Conservation (phyloP, 2,797 vertebrate species). For the Lophotriccus pileatus region DNA sequence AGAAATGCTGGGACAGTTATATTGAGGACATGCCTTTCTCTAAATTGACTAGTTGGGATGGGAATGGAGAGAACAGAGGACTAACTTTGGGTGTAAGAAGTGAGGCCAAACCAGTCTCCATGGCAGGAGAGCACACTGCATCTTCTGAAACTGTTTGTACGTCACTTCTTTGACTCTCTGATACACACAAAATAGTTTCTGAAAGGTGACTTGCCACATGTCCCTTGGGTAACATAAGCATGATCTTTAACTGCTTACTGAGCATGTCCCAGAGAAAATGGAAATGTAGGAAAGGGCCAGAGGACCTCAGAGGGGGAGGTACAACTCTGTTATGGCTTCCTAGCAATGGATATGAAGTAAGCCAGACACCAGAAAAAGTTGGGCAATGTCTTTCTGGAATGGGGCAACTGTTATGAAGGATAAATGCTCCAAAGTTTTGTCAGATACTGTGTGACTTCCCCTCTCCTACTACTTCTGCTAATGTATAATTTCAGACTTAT, state of each 20-base stretch:
- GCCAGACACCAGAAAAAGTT: not conserved
- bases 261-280: not conserved
- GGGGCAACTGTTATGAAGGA: not conserved
- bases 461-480: not conserved
- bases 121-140: not conserved
- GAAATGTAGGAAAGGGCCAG: not conserved
- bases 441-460: not conserved
- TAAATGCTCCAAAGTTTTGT: not conserved
- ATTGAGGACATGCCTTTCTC: not conserved
- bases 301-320: not conserved
- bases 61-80: not conserved
- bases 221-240: not conserved
- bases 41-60: not conserved
- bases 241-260: not conserved
- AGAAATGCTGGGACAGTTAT: not conserved
- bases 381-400: not conserved
- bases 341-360: not conserved
- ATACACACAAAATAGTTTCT: no score
- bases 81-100: not conserved
- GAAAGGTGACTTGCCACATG: not conserved
- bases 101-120: not conserved
- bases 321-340: not conserved
- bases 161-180: not conserved
- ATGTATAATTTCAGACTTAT: not conserved
- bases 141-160: not conserved